These are phyloP conservation scores for Myanophis thanlyinensis DNA, from an alignment of 2,113 vertebrate genomes.

Conservation along the genomic window DNA sequence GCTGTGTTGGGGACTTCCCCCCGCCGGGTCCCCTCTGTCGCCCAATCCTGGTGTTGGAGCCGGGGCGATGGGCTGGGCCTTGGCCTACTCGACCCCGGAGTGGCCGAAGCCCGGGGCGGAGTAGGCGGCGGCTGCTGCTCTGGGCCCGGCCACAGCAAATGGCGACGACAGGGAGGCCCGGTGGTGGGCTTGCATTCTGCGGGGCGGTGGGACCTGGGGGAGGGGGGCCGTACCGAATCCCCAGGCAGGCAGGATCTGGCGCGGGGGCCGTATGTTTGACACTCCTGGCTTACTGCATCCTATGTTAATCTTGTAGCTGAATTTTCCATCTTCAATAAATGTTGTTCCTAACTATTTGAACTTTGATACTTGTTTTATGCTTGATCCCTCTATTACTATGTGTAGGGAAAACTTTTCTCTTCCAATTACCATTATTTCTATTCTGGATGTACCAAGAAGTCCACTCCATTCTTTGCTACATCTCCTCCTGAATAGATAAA, in stretches of 20 bases:
- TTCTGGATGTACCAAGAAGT: not conserved
- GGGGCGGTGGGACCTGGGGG: slow-evolving; percentile 64
- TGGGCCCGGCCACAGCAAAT: slow-evolving; percentile 61
- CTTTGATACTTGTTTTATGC: not conserved
- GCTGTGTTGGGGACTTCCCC: slow-evolving; percentile 78
- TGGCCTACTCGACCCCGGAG: slow-evolving; percentile 69
- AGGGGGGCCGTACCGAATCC: too few species aligned
- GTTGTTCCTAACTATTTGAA: not conserved
- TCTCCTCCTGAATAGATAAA: not conserved
- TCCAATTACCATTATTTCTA: not conserved
- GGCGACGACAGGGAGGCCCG: slow-evolving; percentile 71
- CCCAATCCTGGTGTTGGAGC: slow-evolving; percentile 73
- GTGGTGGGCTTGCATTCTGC: slow-evolving; percentile 67
- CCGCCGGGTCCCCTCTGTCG: slow-evolving; percentile 75
- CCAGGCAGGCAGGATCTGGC: too few species aligned
- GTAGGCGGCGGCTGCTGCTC: slow-evolving; percentile 56
- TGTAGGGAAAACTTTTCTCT: not conserved
- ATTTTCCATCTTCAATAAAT: not conserved
- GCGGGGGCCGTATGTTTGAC: too few species aligned
- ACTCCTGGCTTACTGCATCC: too few species aligned
- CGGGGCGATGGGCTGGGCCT: slow-evolving; percentile 72
- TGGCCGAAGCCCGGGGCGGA: slow-evolving; percentile 47
- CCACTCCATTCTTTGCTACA: not conserved
- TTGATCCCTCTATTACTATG: not conserved
- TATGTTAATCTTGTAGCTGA: too few species aligned